Evolutionary conservation across 2,888 invertebrate genomes (phyloP).

Genomic region (Allophyes oxyacanthae): DNA sequence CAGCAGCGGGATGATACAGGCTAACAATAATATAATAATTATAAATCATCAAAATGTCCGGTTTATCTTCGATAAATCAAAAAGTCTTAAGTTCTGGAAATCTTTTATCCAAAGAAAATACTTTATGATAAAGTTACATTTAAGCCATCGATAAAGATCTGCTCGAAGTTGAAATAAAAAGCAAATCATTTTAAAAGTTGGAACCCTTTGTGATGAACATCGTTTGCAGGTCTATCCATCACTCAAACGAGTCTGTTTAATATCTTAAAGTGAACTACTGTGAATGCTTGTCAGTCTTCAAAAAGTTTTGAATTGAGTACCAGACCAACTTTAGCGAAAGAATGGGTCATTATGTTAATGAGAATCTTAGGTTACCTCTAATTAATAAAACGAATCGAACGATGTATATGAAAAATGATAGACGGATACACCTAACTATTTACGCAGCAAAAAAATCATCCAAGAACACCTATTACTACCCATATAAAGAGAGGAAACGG

Average conservation of each 20-base stretch:
- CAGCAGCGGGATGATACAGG: no score
- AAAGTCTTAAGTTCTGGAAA: neutral
- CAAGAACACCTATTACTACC: no score
- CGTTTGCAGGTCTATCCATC: constrained; percentile 17
- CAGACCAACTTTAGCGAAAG: neutral
- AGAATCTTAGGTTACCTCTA: no score
- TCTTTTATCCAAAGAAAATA: constrained; percentile 3
- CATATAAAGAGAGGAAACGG: no score
- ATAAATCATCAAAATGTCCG: no score
- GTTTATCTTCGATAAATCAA: neutral
- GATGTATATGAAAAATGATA: no score
- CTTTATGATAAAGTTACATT: constrained; percentile 17
- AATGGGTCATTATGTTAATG: no score
- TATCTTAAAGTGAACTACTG: constrained; percentile 17
- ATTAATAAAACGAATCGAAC: no score
- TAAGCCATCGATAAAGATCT: constrained; percentile 19
- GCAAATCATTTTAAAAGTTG: constrained; percentile 37
- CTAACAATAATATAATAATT: no score
- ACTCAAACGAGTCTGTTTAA: constrained; percentile 29
- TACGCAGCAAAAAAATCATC: no score
- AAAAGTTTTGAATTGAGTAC: constrained; percentile 18
- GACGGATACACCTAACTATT: no score
- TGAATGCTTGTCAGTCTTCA: constrained; percentile 16
- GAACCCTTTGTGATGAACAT: constrained; percentile 6
- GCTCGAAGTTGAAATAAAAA: constrained; percentile 17